phyloP scores from a whole-genome alignment of 2,113 vertebrate genomes.

The Bufo gargarizans region DNA sequence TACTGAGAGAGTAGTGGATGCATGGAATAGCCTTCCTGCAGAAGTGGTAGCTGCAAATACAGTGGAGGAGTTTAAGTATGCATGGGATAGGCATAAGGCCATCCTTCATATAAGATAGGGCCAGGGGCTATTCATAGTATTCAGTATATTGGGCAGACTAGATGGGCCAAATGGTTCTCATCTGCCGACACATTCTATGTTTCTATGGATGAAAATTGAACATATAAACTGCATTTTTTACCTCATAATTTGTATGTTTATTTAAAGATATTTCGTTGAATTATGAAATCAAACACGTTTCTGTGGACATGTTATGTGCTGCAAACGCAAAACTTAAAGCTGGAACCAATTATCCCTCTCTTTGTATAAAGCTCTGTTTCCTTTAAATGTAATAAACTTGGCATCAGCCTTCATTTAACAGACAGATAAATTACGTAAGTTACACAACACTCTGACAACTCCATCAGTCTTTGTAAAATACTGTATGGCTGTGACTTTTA shows the following conservation, averaged over 20 bases:
- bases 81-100: no score
- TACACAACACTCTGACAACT: neutral
- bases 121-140: no score
- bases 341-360: neutral
- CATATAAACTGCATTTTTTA: neutral
- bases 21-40: no score
- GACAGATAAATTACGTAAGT: neutral
- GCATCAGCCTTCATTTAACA: neutral
- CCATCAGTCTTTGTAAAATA: neutral
- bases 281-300: neutral
- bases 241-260: neutral
- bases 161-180: no score
- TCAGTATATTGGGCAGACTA: no score
- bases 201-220: neutral
- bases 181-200: no score
- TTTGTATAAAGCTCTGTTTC: neutral
- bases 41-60: no score
- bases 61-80: no score
- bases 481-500: neutral
- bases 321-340: neutral
- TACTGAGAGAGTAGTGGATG: no score
- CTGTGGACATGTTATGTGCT: neutral
- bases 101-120: no score
- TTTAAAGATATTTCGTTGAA: neutral
- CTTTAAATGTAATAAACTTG: neutral